phyloP scores from a whole-genome alignment of 2,113 vertebrate species.

The Amia ocellicauda region DNA sequence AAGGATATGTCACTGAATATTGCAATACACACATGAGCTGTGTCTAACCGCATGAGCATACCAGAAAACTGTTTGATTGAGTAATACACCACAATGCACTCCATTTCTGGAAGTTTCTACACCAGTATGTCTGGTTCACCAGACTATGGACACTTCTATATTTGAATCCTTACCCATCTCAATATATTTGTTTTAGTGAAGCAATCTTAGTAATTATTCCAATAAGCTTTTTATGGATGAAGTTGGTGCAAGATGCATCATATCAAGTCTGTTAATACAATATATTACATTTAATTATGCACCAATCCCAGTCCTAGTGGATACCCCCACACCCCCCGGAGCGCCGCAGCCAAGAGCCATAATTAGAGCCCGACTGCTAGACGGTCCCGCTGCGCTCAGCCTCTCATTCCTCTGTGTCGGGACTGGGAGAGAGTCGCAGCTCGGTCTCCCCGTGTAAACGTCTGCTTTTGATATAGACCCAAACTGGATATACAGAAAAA shows the following conservation, averaged over 20 bases:
- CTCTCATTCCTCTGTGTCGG: background rate
- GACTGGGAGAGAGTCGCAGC: slow-evolving; percentile 16
- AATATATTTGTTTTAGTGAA: background rate
- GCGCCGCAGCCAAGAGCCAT: slow-evolving; percentile 38
- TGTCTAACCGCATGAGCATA: background rate
- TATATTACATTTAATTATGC: background rate
- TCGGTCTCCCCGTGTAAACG: slow-evolving; percentile 6
- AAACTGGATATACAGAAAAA: slow-evolving; percentile 1
- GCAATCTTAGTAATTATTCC: background rate
- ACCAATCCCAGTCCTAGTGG: slow-evolving; percentile 43
- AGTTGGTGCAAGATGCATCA: no score
- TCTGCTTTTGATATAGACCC: background rate
- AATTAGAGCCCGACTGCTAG: slow-evolving; percentile 45
- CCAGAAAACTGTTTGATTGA: background rate
- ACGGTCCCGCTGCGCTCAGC: slow-evolving; percentile 38
- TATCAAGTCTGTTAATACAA: no score
- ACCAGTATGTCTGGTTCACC: no score
- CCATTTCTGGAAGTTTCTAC: no score
- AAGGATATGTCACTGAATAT: no score
- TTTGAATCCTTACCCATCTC: background rate
- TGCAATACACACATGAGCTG: background rate
- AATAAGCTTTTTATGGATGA: no score
- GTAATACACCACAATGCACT: no score
- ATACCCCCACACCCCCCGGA: slow-evolving; percentile 1
- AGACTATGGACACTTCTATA: no score